Evolutionary conservation across 64 coral and sea anemone genomes (phyloP), one percentile per base, ranked within the genome.

Genomic region (Stichodactyla mertensii): DNA sequence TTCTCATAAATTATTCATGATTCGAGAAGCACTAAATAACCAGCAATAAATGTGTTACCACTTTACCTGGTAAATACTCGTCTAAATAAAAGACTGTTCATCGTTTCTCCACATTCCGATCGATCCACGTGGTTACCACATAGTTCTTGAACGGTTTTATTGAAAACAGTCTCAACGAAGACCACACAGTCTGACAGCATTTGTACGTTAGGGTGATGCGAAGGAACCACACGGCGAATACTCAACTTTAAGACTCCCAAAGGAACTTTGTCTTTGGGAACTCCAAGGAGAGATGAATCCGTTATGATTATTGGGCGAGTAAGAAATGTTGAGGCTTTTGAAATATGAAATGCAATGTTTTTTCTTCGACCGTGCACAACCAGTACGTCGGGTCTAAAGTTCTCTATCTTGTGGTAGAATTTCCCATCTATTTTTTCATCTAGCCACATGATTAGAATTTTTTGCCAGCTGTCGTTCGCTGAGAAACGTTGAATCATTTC

Each of bases 391-490:
- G 69, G 24, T 10, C 23, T 74, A 13, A 27, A 74, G 69, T 31
- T 0, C 2, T 4, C 69, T 9, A 74, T 27, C n/a, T 74, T 23
- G 36, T 31, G 69, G 27, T 13, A 10, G 0, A 14, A 9, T 62
- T 19, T 61, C 2, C 4, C 16, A n/a, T 85, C 24, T 59, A 10
- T 85, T 16, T 58, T 56, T 51, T 16, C 9, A 0, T 12, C 20
- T 9, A 58, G 9, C 55, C 18, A 85, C 28, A 59, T 2, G 26
- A 85, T 52, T 7, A 51, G 7, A 6, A 61, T 61, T 10, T 7
- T 20, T 20, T 12, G 7, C 90, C 77, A 87, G 86, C 87, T 87
- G 19, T 91, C 79, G 26, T 74, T 16, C 4, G 1, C 10, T 67
- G 26, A 74, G 22, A 87, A 67, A 52, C 79, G 4, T 9, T 70